These are phyloP conservation scores for Epirrhoe tristata DNA, from an alignment of 2,888 invertebrate genomes.

Conservation along the genomic window DNA sequence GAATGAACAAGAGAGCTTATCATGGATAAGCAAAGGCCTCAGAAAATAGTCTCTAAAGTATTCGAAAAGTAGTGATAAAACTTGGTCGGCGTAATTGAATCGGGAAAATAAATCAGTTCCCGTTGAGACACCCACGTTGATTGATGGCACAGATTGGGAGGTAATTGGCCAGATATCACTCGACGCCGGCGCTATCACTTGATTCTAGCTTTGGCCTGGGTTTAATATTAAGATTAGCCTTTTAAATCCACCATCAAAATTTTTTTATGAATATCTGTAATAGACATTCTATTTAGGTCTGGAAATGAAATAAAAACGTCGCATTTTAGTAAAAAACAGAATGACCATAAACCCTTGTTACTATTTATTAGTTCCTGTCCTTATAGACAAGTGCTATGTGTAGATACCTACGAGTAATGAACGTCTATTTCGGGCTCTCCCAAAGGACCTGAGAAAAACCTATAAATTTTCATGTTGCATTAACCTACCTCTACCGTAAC, in stretches of 20 bases:
- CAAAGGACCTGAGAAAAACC: background rate
- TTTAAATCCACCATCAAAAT: background rate
- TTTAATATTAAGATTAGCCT: background rate
- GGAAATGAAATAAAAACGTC: no score
- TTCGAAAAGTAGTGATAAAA: conserved; percentile 34
- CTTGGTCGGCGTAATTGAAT: conserved; percentile 35
- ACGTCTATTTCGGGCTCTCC: background rate
- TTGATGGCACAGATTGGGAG: conserved; percentile 34
- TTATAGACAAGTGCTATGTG: no score
- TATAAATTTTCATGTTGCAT: background rate
- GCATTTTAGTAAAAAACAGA: no score
- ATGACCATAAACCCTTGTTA: no score
- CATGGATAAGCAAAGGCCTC: background rate
- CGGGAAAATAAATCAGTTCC: conserved; percentile 29
- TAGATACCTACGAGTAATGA: background rate
- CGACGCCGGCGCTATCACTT: conserved; percentile 5
- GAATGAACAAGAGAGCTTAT: background rate
- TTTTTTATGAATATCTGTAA: no score
- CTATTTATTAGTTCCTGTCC: no score
- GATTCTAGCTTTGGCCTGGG: conserved; percentile 8
- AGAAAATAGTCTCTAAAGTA: conserved; percentile 22
- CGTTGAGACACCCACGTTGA: conserved; percentile 36
- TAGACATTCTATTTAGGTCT: no score
- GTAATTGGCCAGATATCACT: conserved; percentile 32
- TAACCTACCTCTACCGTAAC: conserved; percentile 4